Base-by-base conservation (phyloP, 1,140 invertebrate species). In the Aphelenchoides fujianensis region DNA sequence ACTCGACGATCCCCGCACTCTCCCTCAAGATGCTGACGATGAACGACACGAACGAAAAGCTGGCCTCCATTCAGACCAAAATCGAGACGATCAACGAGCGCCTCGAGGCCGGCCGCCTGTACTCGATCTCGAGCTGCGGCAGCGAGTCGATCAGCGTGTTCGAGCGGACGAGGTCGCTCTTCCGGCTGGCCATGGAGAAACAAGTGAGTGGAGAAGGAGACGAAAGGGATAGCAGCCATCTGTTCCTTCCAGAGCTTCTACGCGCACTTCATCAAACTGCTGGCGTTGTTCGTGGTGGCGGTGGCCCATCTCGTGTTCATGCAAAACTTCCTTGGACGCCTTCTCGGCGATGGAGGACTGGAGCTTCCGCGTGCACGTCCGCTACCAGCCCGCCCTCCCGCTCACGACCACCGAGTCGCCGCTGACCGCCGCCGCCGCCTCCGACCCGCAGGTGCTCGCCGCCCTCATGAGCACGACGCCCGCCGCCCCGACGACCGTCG, bases 191-290 rank as follows among this genome's bases (percentile, higher is more conserved):
- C 1, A 66, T 70, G 19, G 69, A 34, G 2, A 71, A 34, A 67
- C 69, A 69, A 61, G 68, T 69, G 30, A 3, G 9, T 3, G 16
- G 27, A 7, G n/a, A 67, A 68, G 37, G 19, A 27, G 9, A 12
- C 1, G 12, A 68, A 68, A 68, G 3, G 23, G 5, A 31, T 68
- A 12, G 9, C 3, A 73, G 36, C 23, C 27, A n/a, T 62, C 32
- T 7, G 3, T n/a, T n/a, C n/a, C 30, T 72, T 71, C 72, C 48
- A 72, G 76, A 59, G 54, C 16, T 78, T 81, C 19, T 78, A 81
- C 31, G 76, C 76, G 30, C 78, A 78, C 34, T 80, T 77, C 31
- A 36, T 73, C 23, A 78, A 78, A 55, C 37, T 78, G 23, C 9
- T 78, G n/a, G 48, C 70, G 12, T 59, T 78, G n/a, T 80, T 78